These are phyloP conservation scores for Dynastes hyllus DNA, from an alignment of 2,888 invertebrate genomes.

Conservation along the genomic window DNA sequence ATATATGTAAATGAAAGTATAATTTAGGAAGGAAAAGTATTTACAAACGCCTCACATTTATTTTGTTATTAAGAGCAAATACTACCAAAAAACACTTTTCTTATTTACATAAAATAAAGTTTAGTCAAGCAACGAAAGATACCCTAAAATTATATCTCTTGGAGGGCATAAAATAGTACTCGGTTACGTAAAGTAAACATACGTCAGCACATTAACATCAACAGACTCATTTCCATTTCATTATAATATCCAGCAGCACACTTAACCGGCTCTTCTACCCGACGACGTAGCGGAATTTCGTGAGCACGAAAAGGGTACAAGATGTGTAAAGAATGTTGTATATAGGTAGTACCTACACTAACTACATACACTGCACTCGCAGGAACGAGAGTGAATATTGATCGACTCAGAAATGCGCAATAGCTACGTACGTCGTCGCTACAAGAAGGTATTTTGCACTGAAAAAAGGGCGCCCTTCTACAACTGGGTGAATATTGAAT, in stretches of 20 bases:
- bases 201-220: background rate
- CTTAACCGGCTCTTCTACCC: background rate
- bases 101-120: no score
- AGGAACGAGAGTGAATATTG: constrained; percentile 42
- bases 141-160: no score
- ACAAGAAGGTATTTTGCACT: constrained; percentile 38
- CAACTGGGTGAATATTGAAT: constrained; percentile 37
- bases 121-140: no score
- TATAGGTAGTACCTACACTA: background rate
- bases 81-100: no score
- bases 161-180: no score
- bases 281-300: constrained; percentile 4
- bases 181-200: no score
- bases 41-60: no score
- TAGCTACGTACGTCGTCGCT: constrained; percentile 39
- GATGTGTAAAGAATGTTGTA: constrained; percentile 27
- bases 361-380: constrained; percentile 39
- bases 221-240: constrained; percentile 17
- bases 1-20: no score
- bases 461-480: constrained; percentile 29
- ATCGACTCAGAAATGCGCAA: constrained; percentile 42
- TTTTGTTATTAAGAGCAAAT: no score
- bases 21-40: no score
- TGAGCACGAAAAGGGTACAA: constrained; percentile 6
- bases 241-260: background rate